Evolutionary conservation across 2,888 invertebrate species (phyloP).

Genomic region (Thereva unica): DNA sequence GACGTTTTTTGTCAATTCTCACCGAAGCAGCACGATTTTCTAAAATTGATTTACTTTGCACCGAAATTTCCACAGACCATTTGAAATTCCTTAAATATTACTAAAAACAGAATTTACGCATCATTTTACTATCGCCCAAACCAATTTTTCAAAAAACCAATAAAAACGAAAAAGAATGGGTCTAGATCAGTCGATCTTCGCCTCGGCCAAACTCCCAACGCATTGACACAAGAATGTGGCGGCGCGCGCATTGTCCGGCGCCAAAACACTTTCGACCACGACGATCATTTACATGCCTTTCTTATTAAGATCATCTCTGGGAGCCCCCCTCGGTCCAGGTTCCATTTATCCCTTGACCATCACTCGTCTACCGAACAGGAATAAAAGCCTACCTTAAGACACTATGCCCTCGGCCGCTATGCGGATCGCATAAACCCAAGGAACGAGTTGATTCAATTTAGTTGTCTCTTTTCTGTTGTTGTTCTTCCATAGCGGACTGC

Average conservation of each 20-base stretch:
- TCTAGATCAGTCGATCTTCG: conserved; percentile 31
- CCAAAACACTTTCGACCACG: conserved; percentile 48
- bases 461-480: conserved; percentile 36
- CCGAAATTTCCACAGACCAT: too few species aligned
- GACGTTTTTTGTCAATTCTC: too few species aligned
- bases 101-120: too few species aligned
- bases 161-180: background rate
- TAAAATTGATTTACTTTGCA: too few species aligned
- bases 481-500: conserved; percentile 9
- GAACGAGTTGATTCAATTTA: conserved; percentile 42
- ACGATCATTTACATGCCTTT: conserved; percentile 47
- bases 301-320: conserved; percentile 41
- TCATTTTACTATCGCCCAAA: too few species aligned
- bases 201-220: conserved; percentile 4
- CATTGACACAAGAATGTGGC: conserved; percentile 39
- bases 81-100: too few species aligned
- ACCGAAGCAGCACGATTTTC: too few species aligned
- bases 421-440: conserved; percentile 31
- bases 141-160: too few species aligned
- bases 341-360: conserved; percentile 29
- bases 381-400: conserved; percentile 11
- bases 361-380: conserved; percentile 7
- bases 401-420: conserved; percentile 5
- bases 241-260: conserved; percentile 44
- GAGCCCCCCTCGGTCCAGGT: conserved; percentile 17